Evolutionary conservation across 2,888 invertebrate species (phyloP), one percentile per base, ranked within the genome.

Genomic region (Gymnoscelis rufifasciata): DNA sequence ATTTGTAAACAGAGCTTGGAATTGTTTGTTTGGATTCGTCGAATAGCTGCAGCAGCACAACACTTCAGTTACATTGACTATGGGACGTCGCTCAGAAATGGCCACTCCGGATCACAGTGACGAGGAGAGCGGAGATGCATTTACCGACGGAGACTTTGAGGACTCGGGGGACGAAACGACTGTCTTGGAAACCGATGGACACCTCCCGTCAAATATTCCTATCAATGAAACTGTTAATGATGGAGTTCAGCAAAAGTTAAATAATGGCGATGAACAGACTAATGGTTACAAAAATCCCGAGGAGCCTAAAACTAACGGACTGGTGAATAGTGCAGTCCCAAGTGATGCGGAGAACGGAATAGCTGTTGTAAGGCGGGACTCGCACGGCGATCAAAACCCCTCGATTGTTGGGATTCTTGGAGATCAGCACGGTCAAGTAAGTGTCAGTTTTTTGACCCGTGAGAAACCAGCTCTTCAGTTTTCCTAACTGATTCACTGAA

Each of bases 321-420:
- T 64, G 12, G 68, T 62, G 38, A 66, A 62, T 43, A 62, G 65
- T 60, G 71, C 68, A 40, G 57, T 64, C 30, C 54, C 57, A 5
- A 70, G 66, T 60, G 73, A 71, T 56, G 47, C 60, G 29, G 75
- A 71, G 37, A 68, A 58, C 51, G 53, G 57, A 14, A 53, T 62
- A 40, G 50, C 66, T 40, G 49, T 65, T 7, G 52, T 71, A 38
- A 68, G 78, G 38, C 66, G 79, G 47, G 83, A 83, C 57, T 78
- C 82, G n/a, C 79, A 83, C 47, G 74, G 78, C 31, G 83, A 83
- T 28, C 82, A 82, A 52, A 86, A 78, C 57, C 78, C 83, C 38
- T 88, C 84, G 40, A 89, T 90, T 55, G 84, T 90, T 38, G 89
- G 88, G 45, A 89, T 89, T 60, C 77, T 90, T 27, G 90, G 89